Conservation (phyloP, 2,113 vertebrate species). For the Serilophus lunatus region DNA sequence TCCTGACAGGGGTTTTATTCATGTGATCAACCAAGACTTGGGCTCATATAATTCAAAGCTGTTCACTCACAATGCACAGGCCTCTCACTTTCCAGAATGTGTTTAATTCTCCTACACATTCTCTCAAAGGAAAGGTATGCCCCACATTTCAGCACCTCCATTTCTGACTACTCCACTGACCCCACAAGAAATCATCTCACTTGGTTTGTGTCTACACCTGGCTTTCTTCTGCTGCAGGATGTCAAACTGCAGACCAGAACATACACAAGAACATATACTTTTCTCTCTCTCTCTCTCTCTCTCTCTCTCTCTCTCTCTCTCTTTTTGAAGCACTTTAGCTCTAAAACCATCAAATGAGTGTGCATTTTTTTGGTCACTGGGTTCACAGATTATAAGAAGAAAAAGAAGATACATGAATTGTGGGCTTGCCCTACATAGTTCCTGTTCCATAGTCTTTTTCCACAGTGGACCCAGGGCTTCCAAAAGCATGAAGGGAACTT, state of each 20-base stretch:
- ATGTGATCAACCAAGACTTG: neutral
- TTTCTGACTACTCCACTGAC: neutral
- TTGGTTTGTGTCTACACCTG: conserved; percentile 16
- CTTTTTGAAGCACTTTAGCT: neutral
- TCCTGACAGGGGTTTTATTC: neutral
- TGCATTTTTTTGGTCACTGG: neutral
- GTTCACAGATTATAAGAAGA: neutral
- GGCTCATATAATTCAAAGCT: neutral
- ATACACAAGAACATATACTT: neutral
- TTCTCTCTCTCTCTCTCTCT: neutral
- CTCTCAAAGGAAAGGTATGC: conserved; percentile 16
- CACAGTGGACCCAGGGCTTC: neutral
- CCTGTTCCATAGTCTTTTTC: neutral
- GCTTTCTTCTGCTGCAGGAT: conserved; percentile 32
- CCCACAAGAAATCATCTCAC: neutral
- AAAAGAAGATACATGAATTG: neutral
- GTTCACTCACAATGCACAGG: neutral
- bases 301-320: no score
- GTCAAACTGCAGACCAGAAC: neutral
- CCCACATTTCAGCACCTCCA: conserved; percentile 22
- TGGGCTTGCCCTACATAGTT: neutral
- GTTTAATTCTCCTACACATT: conserved; percentile 6
- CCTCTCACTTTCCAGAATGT: neutral
- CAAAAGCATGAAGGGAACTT: neutral
- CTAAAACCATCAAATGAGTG: neutral